Evolutionary conservation across 2,797 vertebrate genomes (phyloP).

Genomic region (Moxostoma hubbsi): DNA sequence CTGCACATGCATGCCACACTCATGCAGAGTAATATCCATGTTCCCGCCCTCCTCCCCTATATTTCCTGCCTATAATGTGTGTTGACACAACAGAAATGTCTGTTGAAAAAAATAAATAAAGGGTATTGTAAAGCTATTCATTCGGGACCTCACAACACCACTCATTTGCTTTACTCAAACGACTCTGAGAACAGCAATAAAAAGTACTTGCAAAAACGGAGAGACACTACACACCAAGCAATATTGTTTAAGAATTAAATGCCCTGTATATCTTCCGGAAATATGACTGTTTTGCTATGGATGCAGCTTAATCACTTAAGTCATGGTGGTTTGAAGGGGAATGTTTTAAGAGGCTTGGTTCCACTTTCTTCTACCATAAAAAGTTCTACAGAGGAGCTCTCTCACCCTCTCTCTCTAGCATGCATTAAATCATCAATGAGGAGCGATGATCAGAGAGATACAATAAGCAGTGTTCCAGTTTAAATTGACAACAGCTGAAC

Average conservation of each 20-base stretch:
- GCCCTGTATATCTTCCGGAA: conserved; percentile 77
- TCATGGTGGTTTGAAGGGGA: conserved; percentile 80
- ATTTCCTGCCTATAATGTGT: conserved; percentile 70
- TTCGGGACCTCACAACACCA: conserved; percentile 66
- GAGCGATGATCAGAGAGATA: too few relatives aligned
- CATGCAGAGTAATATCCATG: conserved; percentile 61
- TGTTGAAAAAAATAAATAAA: conserved; percentile 74
- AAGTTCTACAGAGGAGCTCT: conserved; percentile 61
- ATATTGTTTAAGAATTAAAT: conserved; percentile 78
- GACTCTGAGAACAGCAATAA: conserved; percentile 67
- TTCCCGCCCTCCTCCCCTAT: conserved; percentile 62
- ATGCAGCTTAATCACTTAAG: conserved; percentile 80
- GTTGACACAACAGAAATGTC: conserved; percentile 72
- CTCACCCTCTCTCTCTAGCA: conserved; percentile 41
- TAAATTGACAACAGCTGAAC: too few relatives aligned
- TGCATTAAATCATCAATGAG: too few relatives aligned
- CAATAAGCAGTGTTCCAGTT: too few relatives aligned
- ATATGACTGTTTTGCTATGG: conserved; percentile 77
- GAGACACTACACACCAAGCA: conserved; percentile 62
- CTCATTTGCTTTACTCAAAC: conserved; percentile 73
- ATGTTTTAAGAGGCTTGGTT: conserved; percentile 79
- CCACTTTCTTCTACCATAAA: conserved; percentile 69
- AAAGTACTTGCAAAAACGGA: conserved; percentile 64
- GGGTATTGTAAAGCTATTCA: conserved; percentile 65
- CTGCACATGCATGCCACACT: conserved; percentile 19